Conservation (phyloP, 2,113 vertebrate species). For the Apodemus speciosus region DNA sequence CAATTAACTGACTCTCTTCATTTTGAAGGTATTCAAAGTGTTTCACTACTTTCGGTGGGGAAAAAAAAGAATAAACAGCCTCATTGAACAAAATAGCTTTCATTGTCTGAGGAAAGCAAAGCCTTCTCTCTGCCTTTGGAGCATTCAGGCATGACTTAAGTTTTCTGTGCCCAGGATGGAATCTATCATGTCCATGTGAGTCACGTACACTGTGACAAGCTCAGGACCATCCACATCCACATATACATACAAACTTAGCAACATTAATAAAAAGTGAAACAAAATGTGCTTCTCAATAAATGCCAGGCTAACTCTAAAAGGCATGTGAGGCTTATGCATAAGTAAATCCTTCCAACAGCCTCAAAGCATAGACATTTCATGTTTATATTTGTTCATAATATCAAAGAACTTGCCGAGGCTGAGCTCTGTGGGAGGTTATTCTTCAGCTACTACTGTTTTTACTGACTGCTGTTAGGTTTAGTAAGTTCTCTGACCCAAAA, state of each 20-base stretch:
- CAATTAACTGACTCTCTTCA: conserved; percentile 38
- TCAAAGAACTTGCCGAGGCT: neutral
- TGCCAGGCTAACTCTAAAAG: conserved; percentile 13
- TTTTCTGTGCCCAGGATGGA: neutral
- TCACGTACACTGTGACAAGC: neutral
- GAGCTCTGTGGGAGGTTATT: neutral
- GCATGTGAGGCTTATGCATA: neutral
- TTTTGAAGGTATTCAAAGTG: neutral
- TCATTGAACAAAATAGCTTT: conserved; percentile 25
- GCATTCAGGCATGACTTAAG: conserved; percentile 36
- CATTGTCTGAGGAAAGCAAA: conserved; percentile 51
- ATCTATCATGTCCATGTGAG: neutral
- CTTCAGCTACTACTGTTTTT: neutral
- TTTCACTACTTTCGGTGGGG: neutral
- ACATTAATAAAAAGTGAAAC: neutral
- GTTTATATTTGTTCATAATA: conserved; percentile 3
- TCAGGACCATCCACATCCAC: neutral
- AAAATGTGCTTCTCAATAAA: neutral
- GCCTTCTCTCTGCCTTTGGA: neutral
- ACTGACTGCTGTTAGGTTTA: neutral
- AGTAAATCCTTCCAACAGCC: neutral
- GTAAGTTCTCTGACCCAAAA: neutral
- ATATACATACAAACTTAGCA: neutral
- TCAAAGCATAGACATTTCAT: neutral
- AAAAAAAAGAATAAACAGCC: neutral